phyloP scores from a whole-genome alignment of 2,113 vertebrate genomes.

The Todiramphus saurophagus region DNA sequence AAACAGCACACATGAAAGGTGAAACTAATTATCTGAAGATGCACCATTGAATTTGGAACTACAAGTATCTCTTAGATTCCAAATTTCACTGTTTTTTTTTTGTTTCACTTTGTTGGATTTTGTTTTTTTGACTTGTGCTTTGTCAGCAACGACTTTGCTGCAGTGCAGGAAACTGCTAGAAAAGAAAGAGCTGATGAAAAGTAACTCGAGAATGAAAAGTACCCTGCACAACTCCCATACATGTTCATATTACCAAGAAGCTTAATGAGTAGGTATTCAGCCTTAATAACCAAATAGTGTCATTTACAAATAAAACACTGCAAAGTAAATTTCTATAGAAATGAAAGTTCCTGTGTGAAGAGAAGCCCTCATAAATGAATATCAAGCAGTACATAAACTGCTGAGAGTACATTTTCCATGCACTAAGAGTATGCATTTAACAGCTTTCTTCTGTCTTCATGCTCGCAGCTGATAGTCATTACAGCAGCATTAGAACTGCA shows the following conservation, averaged over 20 bases:
- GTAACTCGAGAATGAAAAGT: neutral
- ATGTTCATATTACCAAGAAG: neutral
- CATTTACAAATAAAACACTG: conserved; percentile 41
- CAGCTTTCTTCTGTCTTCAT: conserved; percentile 18
- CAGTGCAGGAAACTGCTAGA: conserved; percentile 32
- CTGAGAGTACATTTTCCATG: conserved; percentile 46
- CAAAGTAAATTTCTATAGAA: conserved; percentile 36
- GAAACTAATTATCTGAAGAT: neutral
- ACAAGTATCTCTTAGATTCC: neutral
- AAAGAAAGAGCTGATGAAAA: neutral
- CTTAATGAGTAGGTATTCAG: conserved; percentile 10
- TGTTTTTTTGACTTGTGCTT: neutral
- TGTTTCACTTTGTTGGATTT: too few relatives aligned
- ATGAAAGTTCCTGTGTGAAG: neutral
- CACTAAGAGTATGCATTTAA: conserved; percentile 44
- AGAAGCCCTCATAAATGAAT: conserved; percentile 38
- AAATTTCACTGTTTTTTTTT: neutral
- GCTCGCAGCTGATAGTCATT: conserved; percentile 63
- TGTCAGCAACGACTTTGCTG: conserved; percentile 47
- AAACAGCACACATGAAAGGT: neutral
- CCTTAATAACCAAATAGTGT: neutral
- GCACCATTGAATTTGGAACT: neutral
- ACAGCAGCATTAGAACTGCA: conserved; percentile 38
- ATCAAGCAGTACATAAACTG: conserved; percentile 37
- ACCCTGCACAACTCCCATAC: neutral